Percentiles rank a stretch among this genome's conserved stretches.
These are phyloP conservation scores for Helicoverpa zea DNA, from an alignment of 1,140 invertebrate genomes.

Conservation along the genomic window DNA sequence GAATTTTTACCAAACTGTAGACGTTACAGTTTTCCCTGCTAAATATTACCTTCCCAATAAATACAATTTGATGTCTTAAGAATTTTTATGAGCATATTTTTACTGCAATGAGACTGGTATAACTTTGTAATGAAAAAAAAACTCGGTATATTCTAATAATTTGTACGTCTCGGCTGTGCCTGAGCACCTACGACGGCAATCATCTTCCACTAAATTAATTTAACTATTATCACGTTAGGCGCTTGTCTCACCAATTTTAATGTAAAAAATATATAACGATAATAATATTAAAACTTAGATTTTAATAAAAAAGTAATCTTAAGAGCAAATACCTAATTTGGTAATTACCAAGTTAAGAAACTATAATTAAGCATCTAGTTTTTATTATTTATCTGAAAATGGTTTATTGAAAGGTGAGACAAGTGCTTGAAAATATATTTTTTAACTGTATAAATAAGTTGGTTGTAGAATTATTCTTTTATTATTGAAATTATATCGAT, in stretches of 20 bases:
- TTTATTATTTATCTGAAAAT: slow-evolving; percentile 24
- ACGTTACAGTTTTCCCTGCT: not conserved
- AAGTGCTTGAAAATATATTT: slow-evolving; percentile 14
- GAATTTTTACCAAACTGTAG: not conserved
- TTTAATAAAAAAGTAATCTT: not conserved
- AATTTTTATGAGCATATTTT: slow-evolving; percentile 17
- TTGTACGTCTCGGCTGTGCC: not conserved
- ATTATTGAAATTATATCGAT: not conserved
- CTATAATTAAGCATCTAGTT: not conserved
- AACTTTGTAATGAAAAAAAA: slow-evolving; percentile 5
- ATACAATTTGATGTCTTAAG: not conserved
- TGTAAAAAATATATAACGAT: not conserved
- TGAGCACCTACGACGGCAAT: not conserved
- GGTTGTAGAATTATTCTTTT: not conserved
- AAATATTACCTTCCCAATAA: not conserved
- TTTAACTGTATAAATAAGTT: not conserved
- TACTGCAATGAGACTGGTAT: slow-evolving; percentile 37
- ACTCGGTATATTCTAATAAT: not conserved
- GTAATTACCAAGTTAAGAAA: not conserved
- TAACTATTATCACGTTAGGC: not conserved
- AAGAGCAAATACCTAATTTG: not conserved
- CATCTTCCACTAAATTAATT: not conserved
- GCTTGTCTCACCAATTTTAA: slow-evolving; percentile 23
- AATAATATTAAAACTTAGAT: slow-evolving; percentile 11
- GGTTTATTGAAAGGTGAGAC: slow-evolving; percentile 27